Percentiles rank a stretch among this genome's conserved stretches.
Conservation (phyloP, 1,140 invertebrate species). For the Sesamia nonagrioides region DNA sequence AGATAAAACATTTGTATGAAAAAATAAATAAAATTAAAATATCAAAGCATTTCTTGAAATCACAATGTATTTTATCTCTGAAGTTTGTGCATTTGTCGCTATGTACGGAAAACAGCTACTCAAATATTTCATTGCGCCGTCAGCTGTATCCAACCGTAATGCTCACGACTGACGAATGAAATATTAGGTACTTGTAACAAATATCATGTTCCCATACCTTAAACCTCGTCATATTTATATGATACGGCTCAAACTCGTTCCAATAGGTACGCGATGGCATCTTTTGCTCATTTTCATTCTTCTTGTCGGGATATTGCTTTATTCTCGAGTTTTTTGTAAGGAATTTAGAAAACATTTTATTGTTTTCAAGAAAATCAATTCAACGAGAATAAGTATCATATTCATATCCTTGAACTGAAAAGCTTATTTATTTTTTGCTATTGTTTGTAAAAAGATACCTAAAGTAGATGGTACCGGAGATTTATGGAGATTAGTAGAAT, state of each 20-base stretch:
- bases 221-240: conserved; percentile 3
- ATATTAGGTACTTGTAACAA: conserved; percentile 39
- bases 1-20: no score
- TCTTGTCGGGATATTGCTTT: conserved; percentile 23
- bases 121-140: not conserved
- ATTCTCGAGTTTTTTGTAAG: not conserved
- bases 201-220: conserved; percentile 8
- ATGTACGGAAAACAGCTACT: no score
- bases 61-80: no score
- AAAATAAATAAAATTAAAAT: no score
- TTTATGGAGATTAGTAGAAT: no score
- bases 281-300: conserved; percentile 3
- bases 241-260: conserved; percentile 17
- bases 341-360: conserved; percentile 3
- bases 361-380: conserved; percentile 4
- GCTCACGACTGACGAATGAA: conserved; percentile 17
- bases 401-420: not conserved
- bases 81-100: no score
- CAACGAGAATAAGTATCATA: no score
- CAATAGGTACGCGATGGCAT: not conserved
- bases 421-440: not conserved
- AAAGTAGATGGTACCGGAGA: no score
- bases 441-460: no score
- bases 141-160: conserved; percentile 11
- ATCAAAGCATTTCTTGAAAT: no score